phyloP scores from a whole-genome alignment of 2,888 invertebrate genomes.

The Endotricha flammealis region DNA sequence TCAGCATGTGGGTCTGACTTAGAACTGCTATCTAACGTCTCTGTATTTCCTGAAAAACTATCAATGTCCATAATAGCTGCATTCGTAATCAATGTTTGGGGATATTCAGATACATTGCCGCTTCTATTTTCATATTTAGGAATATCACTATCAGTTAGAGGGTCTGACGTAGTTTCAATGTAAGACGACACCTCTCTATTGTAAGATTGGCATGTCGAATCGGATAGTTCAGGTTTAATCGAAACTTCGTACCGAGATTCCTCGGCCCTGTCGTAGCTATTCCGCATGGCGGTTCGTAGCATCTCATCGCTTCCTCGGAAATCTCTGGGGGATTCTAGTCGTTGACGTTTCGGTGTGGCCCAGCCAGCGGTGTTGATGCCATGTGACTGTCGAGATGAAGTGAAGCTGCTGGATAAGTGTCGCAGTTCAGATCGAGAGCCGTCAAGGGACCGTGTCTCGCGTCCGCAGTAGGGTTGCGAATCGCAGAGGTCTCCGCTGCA shows the following conservation, averaged over 20 bases:
- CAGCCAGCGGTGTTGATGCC: constrained; percentile 22
- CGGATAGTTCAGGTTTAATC: constrained; percentile 25
- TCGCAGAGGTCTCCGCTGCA: constrained; percentile 35
- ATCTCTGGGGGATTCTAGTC: constrained; percentile 31
- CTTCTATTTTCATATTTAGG: constrained; percentile 21
- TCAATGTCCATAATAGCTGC: constrained; percentile 22
- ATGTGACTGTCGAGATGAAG: constrained; percentile 21
- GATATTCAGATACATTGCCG: constrained; percentile 20
- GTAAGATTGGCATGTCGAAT: constrained; percentile 32
- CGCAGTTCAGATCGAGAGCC: constrained; percentile 56
- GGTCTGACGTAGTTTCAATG: constrained; percentile 24
- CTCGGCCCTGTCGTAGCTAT: constrained; percentile 34
- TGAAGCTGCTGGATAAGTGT: constrained; percentile 30
- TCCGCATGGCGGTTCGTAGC: constrained; percentile 37
- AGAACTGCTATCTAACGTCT: constrained; percentile 15
- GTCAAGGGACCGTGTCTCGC: constrained; percentile 47
- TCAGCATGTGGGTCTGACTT: constrained; percentile 18
- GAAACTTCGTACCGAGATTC: constrained; percentile 22
- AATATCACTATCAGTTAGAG: constrained; percentile 31
- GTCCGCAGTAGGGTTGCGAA: constrained; percentile 15
- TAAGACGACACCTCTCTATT: constrained; percentile 23
- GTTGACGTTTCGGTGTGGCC: constrained; percentile 37
- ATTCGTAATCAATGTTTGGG: constrained; percentile 20
- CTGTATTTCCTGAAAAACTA: constrained; percentile 12
- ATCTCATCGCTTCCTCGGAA: constrained; percentile 29